A percentile compares a stretch with the other conserved stretches of the same genome.
These are phyloP conservation scores for Dreissena rostriformis DNA, from an alignment of 1,140 invertebrate species.

Conservation along the genomic window DNA sequence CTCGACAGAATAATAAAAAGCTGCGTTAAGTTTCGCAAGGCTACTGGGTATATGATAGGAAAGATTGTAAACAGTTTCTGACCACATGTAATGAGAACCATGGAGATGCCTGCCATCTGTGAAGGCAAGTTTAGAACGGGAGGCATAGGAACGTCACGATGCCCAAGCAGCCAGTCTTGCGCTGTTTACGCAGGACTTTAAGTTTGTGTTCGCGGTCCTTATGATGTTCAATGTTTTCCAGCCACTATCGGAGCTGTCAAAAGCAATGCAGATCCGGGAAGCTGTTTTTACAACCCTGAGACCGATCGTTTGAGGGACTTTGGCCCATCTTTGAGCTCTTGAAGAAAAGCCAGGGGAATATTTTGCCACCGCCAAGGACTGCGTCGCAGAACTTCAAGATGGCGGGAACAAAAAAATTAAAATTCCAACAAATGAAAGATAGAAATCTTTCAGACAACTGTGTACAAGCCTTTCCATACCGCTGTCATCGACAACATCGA, in stretches of 20 bases:
- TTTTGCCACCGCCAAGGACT: too few relatives aligned
- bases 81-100: too few relatives aligned
- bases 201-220: neutral
- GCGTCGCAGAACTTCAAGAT: too few relatives aligned
- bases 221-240: constrained; percentile 17
- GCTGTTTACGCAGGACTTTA: constrained; percentile 1
- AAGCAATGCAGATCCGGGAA: neutral
- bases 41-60: too few relatives aligned
- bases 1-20: too few relatives aligned
- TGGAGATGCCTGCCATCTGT: neutral
- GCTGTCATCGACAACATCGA: neutral
- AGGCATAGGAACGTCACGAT: constrained; percentile 17
- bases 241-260: neutral
- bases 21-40: too few relatives aligned
- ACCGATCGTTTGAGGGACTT: neutral
- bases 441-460: too few relatives aligned
- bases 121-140: neutral
- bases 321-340: neutral
- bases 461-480: neutral
- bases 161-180: constrained; percentile 10
- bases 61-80: too few relatives aligned
- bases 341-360: too few relatives aligned
- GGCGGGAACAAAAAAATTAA: too few relatives aligned
- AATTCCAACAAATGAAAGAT: too few relatives aligned
- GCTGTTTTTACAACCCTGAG: neutral